Evolutionary conservation across 2,888 invertebrate species (phyloP), one percentile per base, ranked within the genome.

Genomic region (Corbicula japonica): DNA sequence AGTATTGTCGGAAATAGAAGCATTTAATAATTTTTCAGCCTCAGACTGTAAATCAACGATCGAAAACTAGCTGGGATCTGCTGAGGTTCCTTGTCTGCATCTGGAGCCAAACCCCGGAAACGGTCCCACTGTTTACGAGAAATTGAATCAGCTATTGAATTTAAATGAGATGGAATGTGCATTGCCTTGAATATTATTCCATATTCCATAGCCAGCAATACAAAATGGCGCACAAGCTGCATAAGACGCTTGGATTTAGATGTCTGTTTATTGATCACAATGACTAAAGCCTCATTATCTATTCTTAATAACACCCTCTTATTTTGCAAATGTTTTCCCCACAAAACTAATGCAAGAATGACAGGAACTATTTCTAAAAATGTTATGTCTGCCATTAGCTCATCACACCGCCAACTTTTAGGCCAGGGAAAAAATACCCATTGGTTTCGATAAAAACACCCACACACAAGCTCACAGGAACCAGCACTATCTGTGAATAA

Each of bases 231-330:
- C 12, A 65, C 34, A 15, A 63, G 26, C 10, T 54, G 48, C 63
- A 72, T 72, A 15, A 73, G 35, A 21, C 73, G 41, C 32, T 58
- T 73, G 34, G 65, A 65, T 32, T 62, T 73, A 15, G 74, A 56
- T 8, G 74, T 52, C 30, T 74, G 74, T 28, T 61, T 66, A 32
- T 74, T 66, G 6, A 74, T 2, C 8, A 41, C 48, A 10, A 5
- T 15, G 5, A 74, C 74, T 5, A 66, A 30, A 23, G 66, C 66
- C 15, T 58, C 50, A 66, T 66, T 66, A 44, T 66, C 74, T 15
- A 73, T 73, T 28, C 32, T 23, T 12, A 73, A 28, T 15, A 54
- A 46, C 0, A 65, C 15, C n/a, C 46, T 63, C 30, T 72, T 62
- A 21, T 54, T 21, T 10, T 28, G 23, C 3, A 52, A 21, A 8